phyloP scores from a whole-genome alignment of 2,113 vertebrate species.

The Catagonus wagneri region DNA sequence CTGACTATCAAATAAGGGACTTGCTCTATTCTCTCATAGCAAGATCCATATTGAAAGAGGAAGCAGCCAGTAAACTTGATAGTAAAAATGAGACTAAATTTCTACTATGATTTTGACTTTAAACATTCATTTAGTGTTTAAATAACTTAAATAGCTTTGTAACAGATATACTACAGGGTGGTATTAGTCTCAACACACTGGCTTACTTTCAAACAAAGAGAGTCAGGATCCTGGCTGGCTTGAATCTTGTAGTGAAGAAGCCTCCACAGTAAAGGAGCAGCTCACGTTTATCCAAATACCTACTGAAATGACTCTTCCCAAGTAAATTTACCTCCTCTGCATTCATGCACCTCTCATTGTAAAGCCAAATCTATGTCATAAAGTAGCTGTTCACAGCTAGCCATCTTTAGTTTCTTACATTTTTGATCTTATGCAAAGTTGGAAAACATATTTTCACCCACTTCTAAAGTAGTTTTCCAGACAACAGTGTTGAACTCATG shows the following conservation, averaged over 20 bases:
- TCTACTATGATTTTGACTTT: neutral
- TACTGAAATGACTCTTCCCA: neutral
- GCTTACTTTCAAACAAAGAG: neutral
- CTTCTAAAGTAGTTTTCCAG: constrained; percentile 7
- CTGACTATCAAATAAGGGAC: neutral
- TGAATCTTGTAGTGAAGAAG: neutral
- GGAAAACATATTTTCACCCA: neutral
- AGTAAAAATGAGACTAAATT: neutral
- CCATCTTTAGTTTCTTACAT: neutral
- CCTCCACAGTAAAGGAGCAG: neutral
- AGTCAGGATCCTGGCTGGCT: neutral
- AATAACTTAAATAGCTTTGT: neutral
- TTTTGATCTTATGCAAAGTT: neutral
- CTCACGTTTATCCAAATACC: neutral
- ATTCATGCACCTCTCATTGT: neutral
- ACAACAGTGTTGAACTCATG: neutral
- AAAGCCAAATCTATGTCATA: neutral
- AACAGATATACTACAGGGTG: neutral
- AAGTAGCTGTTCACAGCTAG: neutral
- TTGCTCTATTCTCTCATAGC: neutral
- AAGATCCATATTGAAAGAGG: neutral
- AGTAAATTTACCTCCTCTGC: neutral
- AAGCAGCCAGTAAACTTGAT: neutral
- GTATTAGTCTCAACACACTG: neutral
- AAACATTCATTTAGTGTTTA: neutral